Evolutionary conservation across 2,113 vertebrate genomes (phyloP), one percentile per base, ranked within the genome.

Genomic region (Poecilia latipinna): DNA sequence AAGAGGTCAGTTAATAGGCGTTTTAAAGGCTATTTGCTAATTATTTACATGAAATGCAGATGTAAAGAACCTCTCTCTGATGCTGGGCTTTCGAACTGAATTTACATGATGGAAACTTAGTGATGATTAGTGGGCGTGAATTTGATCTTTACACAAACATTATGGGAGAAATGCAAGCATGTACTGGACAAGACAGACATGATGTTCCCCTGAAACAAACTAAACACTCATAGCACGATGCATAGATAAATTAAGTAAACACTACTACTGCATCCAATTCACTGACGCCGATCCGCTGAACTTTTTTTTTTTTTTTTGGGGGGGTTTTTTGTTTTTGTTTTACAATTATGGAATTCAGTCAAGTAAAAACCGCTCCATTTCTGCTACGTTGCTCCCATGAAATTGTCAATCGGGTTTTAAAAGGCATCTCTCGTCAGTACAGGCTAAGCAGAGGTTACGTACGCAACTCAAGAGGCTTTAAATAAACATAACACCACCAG

Each of bases 241-340:
- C 97, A 98, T 97, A 97, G 96, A 96, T 97, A 93, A 93, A 93
- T 93, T 95, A 96, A 96, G 78, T 94, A 95, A 96, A 93, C 94
- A 95, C 89, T 92, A 96, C 94, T 95, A 96, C 96, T 95, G 95
- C 95, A 94, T 96, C 94, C 94, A 93, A 90, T 83, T 78, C 92
- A 95, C 92, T 84, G 92, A 95, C 88, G 93, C 95, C 92, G 93
- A 95, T 92, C 88, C 67, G 92, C 92, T 93, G 87, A 93, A 95
- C 94, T 88, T 81, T 70, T 74, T 66, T 69, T 82, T 77, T 85
- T 70, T 78, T 89, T 82, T 7, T 74, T n/a, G n/a, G n/a, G n/a
- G n/a, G 29, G 29, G 3, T 68, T 69, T 84, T 71, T 77, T 90
- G 80, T 69, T 72, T 68, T 70, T 75, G 85, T 72, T 78, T 90